These are phyloP conservation scores for Chanos chanos DNA, from an alignment of 2,797 vertebrate species.

Conservation along the genomic window DNA sequence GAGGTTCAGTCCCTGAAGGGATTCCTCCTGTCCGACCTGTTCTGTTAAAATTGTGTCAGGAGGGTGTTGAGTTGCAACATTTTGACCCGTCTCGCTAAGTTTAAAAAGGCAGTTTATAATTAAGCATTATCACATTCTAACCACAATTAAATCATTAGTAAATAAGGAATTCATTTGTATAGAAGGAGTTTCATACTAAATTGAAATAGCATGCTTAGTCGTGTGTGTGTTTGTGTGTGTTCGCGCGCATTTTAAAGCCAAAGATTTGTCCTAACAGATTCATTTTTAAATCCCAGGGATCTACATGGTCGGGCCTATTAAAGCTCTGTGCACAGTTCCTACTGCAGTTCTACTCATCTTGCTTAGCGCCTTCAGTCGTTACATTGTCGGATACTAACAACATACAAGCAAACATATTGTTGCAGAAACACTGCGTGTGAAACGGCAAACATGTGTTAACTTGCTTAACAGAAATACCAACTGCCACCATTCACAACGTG, in stretches of 20 bases:
- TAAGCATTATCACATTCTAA: no score
- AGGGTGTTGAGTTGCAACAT: neutral
- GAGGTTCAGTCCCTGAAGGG: constrained; percentile 71
- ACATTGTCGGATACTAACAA: neutral
- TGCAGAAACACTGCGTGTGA: constrained; percentile 26
- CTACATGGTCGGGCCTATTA: no score
- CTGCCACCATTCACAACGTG: constrained; percentile 24
- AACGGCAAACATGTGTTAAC: constrained; percentile 51
- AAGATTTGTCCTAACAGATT: no score
- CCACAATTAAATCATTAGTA: no score
- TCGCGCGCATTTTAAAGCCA: no score
- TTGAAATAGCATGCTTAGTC: no score
- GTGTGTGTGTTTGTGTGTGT: no score
- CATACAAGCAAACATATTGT: constrained; percentile 33
- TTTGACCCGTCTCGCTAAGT: neutral
- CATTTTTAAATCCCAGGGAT: no score
- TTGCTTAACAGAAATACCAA: constrained; percentile 36
- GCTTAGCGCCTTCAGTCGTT: neutral
- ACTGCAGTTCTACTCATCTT: no score
- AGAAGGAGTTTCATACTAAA: no score
- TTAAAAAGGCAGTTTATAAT: neutral
- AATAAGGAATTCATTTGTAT: no score
- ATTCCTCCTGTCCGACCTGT: constrained; percentile 80
- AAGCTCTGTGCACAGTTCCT: no score
- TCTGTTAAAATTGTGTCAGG: constrained; percentile 62